Base-by-base conservation (phyloP, 2,113 vertebrate genomes). In the Entomyzon cyanotis region DNA sequence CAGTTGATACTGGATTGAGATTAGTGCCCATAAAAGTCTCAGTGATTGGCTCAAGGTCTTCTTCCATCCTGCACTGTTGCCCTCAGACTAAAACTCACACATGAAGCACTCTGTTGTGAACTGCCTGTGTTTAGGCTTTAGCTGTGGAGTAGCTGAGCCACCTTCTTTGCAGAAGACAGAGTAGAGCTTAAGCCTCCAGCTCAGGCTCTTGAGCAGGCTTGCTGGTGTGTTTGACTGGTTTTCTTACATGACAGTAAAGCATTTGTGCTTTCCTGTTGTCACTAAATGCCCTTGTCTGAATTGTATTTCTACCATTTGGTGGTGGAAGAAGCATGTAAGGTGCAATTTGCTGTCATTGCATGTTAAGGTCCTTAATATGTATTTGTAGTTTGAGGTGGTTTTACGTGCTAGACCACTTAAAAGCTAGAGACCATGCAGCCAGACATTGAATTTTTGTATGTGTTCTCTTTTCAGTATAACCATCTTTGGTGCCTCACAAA, bases 281-380 rank as follows among this genome's bases (percentile, higher is more conserved):
- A 33, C 37, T 60, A 41, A 46, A 56, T 46, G 49, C 20, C 22
- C 41, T 76, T 76, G 49, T 68, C 68, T 62, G 49, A 91, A 47
- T 69, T 67, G 16, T 5, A 1, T n/a, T 89, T 84, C n/a, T 22
- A 25, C 41, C 5, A 8, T 33, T 42, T 64, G 21, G 12, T 65
- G 69, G n/a, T 60, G 6, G 52, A 68, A 78, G 59, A 37, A 69
- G 50, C 12, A 11, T 2, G 5, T 55, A n/a, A 75, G 74, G 28
- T 75, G 39, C 25, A 55, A 2, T 75, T 91, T 3, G 25, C 18
- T 63, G 11, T 71, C 18, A 7, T 3, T 91, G 62, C 17, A 41
- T 30, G 21, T 39, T 74, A 42, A 46, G 2, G 2, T 67, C 71
- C 0, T 0, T 37, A 27, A 52, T 21, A 17, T 1, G 0, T 41